Evolutionary conservation across 2,888 invertebrate genomes (phyloP), one percentile per base, ranked within the genome.

Genomic region (Lacanobia wlatinum): DNA sequence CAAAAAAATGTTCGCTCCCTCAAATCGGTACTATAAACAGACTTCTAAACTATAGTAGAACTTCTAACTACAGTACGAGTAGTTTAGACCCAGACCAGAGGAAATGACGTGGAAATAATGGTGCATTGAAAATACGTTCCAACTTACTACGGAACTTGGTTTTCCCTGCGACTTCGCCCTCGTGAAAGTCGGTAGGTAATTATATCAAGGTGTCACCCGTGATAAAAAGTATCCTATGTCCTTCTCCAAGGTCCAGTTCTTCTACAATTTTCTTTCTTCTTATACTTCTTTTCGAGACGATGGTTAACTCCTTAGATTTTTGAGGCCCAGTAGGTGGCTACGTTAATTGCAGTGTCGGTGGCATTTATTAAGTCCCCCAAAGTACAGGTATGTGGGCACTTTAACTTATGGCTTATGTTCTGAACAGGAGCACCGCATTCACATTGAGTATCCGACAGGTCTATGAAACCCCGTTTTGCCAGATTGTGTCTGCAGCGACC

Each of bases 61-160:
- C 43, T 76, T 69, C 62, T 56, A 76, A 80, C 69, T 60, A 16
- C 58, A 61, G 28, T n/a, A n/a, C n/a, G n/a, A n/a, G n/a, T 70
- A 62, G 52, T 80, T 76, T 55, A 58, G 61, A 46, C 14, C 2
- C 8, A 55, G 63, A 55, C 46, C 38, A 52, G 43, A 62, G 58
- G 50, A 76, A 76, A 72, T 76, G 65, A 43, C 38, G 58, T 48
- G 62, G 62, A 76, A 65, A 61, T 62, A 80, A 76, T 66, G 23
- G 46, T 34, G 55, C 53, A 50, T 62, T 69, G 58, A 60, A 73
- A 73, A 78, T 59, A 67, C 53, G 59, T 52, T 28, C 21, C 8
- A 63, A 66, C 62, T 69, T 38, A 59, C 18, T 10, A 73, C 12
- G 3, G 52, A 64, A 40, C 40, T 40, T 38, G n/a, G n/a, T 38